These are phyloP conservation scores for Folsomia candida DNA, from an alignment of 2,888 invertebrate genomes.

Conservation along the genomic window DNA sequence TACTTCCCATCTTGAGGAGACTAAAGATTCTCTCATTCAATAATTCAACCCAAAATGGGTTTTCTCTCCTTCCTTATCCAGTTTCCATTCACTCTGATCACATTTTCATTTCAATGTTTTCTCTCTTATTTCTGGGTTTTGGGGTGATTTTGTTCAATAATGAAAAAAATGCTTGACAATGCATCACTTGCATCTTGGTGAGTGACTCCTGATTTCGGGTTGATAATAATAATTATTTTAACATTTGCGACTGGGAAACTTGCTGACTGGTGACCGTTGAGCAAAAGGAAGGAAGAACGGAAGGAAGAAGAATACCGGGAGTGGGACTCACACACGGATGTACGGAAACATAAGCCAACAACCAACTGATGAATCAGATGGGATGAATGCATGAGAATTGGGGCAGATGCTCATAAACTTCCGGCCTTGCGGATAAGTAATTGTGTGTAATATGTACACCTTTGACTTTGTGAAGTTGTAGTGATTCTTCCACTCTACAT, in stretches of 20 bases:
- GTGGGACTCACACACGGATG: not conserved
- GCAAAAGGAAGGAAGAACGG: not conserved
- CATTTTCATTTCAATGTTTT: slow-evolving; percentile 1
- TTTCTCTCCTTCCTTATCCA: not conserved
- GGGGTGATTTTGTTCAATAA: slow-evolving; percentile 1
- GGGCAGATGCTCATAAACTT: slow-evolving; percentile 27
- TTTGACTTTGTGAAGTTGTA: slow-evolving; percentile 3
- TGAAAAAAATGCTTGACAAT: not conserved
- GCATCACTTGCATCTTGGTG: not conserved
- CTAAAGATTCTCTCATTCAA: not conserved
- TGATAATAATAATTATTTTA: not conserved
- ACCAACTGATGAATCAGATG: slow-evolving; percentile 3
- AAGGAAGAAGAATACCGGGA: slow-evolving; percentile 4
- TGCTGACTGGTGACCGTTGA: not conserved
- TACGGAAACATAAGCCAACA: not conserved
- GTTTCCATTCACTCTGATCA: not conserved
- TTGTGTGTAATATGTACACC: not conserved
- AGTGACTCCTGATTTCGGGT: not conserved
- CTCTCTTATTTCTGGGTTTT: not conserved
- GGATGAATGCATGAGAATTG: slow-evolving; percentile 3
- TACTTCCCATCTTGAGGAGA: not conserved
- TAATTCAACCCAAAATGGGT: not conserved
- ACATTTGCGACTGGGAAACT: not conserved
- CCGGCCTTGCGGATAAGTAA: slow-evolving; percentile 15
- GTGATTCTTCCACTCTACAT: not conserved